Conservation (phyloP, 2,888 invertebrate genomes). For the Myopa testacea region DNA sequence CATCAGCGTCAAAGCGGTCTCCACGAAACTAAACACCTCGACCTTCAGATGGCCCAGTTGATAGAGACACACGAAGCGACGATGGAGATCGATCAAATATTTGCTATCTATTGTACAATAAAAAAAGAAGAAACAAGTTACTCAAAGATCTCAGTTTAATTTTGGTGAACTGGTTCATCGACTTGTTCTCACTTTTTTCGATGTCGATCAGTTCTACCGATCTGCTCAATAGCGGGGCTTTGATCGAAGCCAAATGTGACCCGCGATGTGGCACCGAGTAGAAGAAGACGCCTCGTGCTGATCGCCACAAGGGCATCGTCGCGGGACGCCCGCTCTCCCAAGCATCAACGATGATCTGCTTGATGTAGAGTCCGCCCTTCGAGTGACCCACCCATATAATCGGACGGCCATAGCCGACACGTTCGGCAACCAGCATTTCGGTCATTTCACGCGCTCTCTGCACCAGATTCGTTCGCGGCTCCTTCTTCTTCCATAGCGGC, state of each 20-base stretch:
- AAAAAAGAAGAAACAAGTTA: constrained; percentile 3
- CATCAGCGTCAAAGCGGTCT: constrained; percentile 81
- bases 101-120: constrained; percentile 76
- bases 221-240: constrained; percentile 79
- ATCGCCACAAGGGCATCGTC: constrained; percentile 70
- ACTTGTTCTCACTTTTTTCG: constrained; percentile 76
- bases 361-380: constrained; percentile 88
- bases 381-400: constrained; percentile 86
- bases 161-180: background rate
- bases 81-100: constrained; percentile 77
- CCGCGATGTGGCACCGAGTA: constrained; percentile 91
- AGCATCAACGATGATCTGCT: constrained; percentile 81
- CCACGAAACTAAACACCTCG: constrained; percentile 80
- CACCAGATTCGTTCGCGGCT: constrained; percentile 75
- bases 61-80: constrained; percentile 73
- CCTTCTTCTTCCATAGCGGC: constrained; percentile 78
- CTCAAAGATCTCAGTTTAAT: background rate
- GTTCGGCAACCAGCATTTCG: constrained; percentile 73
- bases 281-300: constrained; percentile 79
- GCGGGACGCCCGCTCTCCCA: constrained; percentile 69
- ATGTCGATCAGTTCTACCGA: constrained; percentile 85
- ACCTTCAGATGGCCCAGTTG: constrained; percentile 69
- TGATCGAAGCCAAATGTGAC: constrained; percentile 80
- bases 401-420: constrained; percentile 80
- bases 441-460: constrained; percentile 81